Conservation (phyloP, 2,797 vertebrate species). For the Molothrus ater region DNA sequence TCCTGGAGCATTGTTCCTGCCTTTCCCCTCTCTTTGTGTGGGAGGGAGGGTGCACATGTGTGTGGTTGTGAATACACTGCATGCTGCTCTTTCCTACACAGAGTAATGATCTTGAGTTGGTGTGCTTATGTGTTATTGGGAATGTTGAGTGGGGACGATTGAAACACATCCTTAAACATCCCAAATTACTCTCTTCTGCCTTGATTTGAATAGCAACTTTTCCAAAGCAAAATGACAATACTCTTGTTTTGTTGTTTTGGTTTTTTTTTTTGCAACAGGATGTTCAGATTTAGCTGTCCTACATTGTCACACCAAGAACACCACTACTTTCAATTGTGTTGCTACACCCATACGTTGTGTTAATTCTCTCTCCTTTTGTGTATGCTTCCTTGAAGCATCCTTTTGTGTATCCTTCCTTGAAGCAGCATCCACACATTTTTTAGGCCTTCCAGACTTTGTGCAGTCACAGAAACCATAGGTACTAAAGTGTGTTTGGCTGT, state of each 20-base stretch:
- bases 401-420: neutral
- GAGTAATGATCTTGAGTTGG: neutral
- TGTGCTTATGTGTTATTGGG: neutral
- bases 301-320: neutral
- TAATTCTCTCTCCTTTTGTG: neutral
- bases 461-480: accelerated
- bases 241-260: neutral
- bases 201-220: neutral
- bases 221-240: neutral
- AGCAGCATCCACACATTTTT: neutral
- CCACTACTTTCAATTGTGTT: accelerated
- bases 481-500: neutral
- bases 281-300: neutral
- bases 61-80: neutral
- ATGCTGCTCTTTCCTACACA: accelerated
- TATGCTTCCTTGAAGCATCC: neutral
- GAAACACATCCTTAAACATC: neutral
- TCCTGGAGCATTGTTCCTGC: neutral
- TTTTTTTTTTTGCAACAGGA: neutral
- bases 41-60: accelerated
- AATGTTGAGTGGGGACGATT: neutral
- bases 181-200: neutral
- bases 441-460: neutral
- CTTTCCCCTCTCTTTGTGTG: neutral
- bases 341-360: neutral